Evolutionary conservation across 2,888 invertebrate genomes (phyloP).

Genomic region (Pelosia muscerda): DNA sequence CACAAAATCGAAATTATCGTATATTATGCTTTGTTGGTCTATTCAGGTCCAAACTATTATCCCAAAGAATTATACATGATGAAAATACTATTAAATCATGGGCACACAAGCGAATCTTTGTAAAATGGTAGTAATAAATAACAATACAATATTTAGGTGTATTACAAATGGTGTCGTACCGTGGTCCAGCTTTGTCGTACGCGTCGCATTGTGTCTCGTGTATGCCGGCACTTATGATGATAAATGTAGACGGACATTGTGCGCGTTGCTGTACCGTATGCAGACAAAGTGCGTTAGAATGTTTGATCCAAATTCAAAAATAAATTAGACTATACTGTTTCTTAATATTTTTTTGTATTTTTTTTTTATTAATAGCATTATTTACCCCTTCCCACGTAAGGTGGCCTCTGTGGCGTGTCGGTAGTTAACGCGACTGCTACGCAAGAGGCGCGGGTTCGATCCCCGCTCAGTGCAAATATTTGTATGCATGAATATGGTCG

Average conservation of each 20-base stretch:
- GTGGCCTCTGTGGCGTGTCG: too few species aligned
- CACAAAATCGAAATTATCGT: constrained; percentile 46
- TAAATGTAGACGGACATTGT: constrained; percentile 75
- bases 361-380: too few species aligned
- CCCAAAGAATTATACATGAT: constrained; percentile 52
- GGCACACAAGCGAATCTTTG: constrained; percentile 54
- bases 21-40: constrained; percentile 38
- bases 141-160: constrained; percentile 60
- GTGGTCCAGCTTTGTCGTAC: constrained; percentile 34
- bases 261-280: constrained; percentile 58
- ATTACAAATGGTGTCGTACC: constrained; percentile 54
- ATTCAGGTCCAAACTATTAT: constrained; percentile 51
- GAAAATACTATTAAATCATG: constrained; percentile 58
- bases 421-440: too few species aligned
- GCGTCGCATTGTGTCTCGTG: constrained; percentile 60
- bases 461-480: too few species aligned
- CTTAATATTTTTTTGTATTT: too few species aligned
- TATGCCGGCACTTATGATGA: constrained; percentile 79
- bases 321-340: not conserved
- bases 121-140: constrained; percentile 55
- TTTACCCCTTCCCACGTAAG: too few species aligned
- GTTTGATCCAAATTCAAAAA: not conserved
- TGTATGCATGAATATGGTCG: too few species aligned
- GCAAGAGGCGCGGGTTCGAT: too few species aligned
- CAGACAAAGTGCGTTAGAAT: constrained; percentile 44